Evolutionary conservation across 2,113 vertebrate genomes (phyloP), one percentile per base, ranked within the genome.

Genomic region (Megaceryle torquata): DNA sequence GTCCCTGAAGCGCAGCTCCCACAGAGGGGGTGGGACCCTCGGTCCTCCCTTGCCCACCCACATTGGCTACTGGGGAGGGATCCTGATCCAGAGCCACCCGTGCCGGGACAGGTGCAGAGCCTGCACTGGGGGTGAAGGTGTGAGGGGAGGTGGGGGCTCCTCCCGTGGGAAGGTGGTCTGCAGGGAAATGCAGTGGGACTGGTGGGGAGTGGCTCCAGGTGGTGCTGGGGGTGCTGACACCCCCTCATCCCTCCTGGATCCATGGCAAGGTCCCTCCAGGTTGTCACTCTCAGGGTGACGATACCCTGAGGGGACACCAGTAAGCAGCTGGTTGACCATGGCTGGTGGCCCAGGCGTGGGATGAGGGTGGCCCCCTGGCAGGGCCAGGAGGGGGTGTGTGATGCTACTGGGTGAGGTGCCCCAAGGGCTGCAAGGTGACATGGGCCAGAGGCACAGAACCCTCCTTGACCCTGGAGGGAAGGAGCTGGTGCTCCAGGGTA

Each of bases 71-170:
- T 41, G 39, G 39, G 39, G 39, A 41, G 39, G 39, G 39, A 25
- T 19, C 19, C 43, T 13, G 35, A 26, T 7, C 48, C 15, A 2
- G 46, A 53, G 53, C 26, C 3, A 0, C 0, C 0, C 25, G n/a
- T 2, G 3, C 29, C 3, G 25, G 57, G 71, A 6, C 6, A 71
- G 71, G 28, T 46, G 28, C 0, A 1, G 70, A 26, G 37, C 50
- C 69, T 5, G 41, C 12, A 5, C 37, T 4, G 14, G 21, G 5
- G 2, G 25, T 11, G 10, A 46, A 37, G 33, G 41, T 5, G 6
- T 33, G 21, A 1, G 18, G 19, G 43, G 41, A 35, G 17, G 12
- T 21, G 33, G 43, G 53, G 8, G 61, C 41, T 76, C 35, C 4
- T 37, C 17, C 29, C 26, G 0, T 5, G 20, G 2, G 1, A 29